These are phyloP conservation scores for Pseudotriccus pelzelni DNA, from an alignment of 2,797 vertebrate species.

Conservation along the genomic window DNA sequence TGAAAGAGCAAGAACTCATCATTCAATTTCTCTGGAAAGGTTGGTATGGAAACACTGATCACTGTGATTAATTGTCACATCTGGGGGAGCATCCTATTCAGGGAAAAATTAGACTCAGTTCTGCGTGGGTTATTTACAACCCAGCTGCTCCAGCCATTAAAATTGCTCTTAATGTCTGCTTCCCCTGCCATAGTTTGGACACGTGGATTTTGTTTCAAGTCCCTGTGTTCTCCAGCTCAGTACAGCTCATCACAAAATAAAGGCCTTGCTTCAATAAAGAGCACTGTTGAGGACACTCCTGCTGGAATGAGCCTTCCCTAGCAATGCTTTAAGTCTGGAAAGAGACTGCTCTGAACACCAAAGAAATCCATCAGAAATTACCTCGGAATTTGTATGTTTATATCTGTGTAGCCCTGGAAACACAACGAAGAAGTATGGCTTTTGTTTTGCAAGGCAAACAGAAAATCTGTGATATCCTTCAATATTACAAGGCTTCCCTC, in stretches of 20 bases:
- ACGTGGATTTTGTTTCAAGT: conserved; percentile 40
- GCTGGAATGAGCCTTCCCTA: conserved; percentile 6
- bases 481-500: neutral
- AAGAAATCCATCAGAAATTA: conserved; percentile 50
- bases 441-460: conserved; percentile 3
- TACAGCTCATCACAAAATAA: neutral
- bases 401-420: conserved; percentile 47
- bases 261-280: conserved; percentile 1
- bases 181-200: conserved; percentile 19
- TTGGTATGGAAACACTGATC: conserved; percentile 22
- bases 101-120: conserved; percentile 43
- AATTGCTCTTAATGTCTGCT: conserved; percentile 24
- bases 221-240: conserved; percentile 1
- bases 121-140: conserved; percentile 63
- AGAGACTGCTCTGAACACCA: neutral
- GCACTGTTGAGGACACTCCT: neutral
- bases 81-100: conserved; percentile 50
- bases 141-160: conserved; percentile 73
- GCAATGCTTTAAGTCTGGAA: conserved; percentile 1
- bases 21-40: conserved; percentile 7
- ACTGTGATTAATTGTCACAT: conserved; percentile 66
- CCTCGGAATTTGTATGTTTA: conserved; percentile 52
- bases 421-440: neutral
- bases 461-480: neutral
- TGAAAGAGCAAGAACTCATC: neutral